Conservation (phyloP, 2,113 vertebrate genomes). For the Bujurquina vittata region DNA sequence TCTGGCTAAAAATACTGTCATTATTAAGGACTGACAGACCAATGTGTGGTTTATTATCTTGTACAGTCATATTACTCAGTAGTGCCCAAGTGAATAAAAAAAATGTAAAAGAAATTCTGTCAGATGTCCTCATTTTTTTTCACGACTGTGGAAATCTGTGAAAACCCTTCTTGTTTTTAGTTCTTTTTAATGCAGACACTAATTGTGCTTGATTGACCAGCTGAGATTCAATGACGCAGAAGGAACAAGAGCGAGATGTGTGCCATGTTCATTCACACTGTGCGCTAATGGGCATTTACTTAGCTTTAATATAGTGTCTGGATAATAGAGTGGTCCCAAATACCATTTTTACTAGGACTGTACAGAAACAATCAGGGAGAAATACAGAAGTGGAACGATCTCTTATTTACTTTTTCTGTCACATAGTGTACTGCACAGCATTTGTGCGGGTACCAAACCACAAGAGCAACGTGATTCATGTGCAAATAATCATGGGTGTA, state of each 20-base stretch:
- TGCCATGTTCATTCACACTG: neutral
- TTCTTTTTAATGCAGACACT: neutral
- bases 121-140: neutral
- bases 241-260: neutral
- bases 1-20: neutral
- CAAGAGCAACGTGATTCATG: neutral
- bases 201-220: neutral
- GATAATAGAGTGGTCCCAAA: neutral
- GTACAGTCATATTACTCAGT: neutral
- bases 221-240: conserved; percentile 6
- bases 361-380: neutral
- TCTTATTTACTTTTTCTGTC: neutral
- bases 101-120: neutral
- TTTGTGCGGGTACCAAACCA: neutral
- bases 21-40: neutral
- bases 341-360: neutral
- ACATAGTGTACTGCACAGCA: neutral
- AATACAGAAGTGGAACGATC: neutral
- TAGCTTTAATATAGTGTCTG: neutral
- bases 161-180: neutral
- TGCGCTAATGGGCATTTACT: neutral
- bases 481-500: neutral
- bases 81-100: neutral
- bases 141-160: neutral
- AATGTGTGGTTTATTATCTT: neutral